Percentiles rank a stretch among this genome's conserved stretches.
Conservation (phyloP, 2,888 invertebrate species). For the Idaea straminata region DNA sequence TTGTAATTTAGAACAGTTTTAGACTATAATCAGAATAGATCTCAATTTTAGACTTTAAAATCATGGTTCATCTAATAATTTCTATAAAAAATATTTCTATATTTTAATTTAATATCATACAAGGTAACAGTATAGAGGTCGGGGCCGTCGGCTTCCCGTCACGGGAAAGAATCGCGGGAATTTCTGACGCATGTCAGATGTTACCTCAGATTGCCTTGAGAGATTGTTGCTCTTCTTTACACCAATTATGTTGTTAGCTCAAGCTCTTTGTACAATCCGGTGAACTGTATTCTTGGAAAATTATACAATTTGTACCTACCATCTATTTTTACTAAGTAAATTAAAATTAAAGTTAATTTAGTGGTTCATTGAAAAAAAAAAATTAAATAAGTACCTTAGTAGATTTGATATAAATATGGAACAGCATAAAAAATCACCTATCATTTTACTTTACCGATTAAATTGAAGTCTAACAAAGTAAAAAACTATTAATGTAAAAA, state of each 20-base stretch:
- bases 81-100: background rate
- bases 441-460: too few species aligned
- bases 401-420: too few species aligned
- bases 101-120: background rate
- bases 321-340: slow-evolving; percentile 2
- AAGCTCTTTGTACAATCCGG: slow-evolving; percentile 19
- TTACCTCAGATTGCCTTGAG: slow-evolving; percentile 40
- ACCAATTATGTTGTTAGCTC: slow-evolving; percentile 28
- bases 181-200: slow-evolving; percentile 36
- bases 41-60: background rate
- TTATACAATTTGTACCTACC: slow-evolving; percentile 11
- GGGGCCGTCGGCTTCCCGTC: slow-evolving; percentile 48
- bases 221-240: slow-evolving; percentile 38
- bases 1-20: too few species aligned
- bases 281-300: slow-evolving; percentile 17
- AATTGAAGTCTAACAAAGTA: too few species aligned
- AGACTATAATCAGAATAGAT: too few species aligned
- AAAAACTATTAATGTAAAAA: too few species aligned
- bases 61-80: background rate
- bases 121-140: slow-evolving; percentile 37
- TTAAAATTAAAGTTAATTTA: background rate
- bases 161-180: slow-evolving; percentile 69
- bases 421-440: too few species aligned
- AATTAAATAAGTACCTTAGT: too few species aligned
- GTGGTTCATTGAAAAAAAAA: background rate